Evolutionary conservation across 2,797 vertebrate species (phyloP).

Genomic region (Geotrypetes seraphini): DNA sequence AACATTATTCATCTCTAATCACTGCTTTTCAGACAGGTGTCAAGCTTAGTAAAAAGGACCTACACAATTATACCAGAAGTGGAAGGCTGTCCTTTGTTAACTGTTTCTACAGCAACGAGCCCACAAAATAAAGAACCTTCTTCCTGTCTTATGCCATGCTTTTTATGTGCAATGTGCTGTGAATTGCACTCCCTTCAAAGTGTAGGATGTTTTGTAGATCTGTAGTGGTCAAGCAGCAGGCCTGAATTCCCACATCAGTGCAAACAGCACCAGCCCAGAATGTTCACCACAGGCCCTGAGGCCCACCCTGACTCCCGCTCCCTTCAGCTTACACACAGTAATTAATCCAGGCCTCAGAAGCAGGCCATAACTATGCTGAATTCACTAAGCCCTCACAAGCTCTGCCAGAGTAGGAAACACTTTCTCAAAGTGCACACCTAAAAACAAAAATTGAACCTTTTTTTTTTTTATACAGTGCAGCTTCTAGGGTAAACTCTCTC

Average conservation of each 20-base stretch:
- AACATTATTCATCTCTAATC: conserved; percentile 51
- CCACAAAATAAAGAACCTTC: conserved; percentile 63
- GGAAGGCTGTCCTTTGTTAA: conserved; percentile 74
- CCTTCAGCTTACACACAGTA: conserved; percentile 40
- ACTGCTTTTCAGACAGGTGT: conserved; percentile 63
- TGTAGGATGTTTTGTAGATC: conserved; percentile 36
- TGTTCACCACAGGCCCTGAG: conserved; percentile 36
- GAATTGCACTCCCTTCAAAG: conserved; percentile 58
- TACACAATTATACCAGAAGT: conserved; percentile 72
- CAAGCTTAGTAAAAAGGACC: conserved; percentile 57
- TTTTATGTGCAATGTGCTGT: conserved; percentile 60
- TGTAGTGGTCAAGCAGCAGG: conserved; percentile 43
- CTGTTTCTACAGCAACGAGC: conserved; percentile 75
- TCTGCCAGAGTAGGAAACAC: conserved; percentile 8
- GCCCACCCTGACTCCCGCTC: conserved; percentile 36
- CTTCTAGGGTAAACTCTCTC: conserved; percentile 2
- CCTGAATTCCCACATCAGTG: conserved; percentile 49
- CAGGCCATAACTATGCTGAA: conserved; percentile 44
- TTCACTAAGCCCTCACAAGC: conserved; percentile 28
- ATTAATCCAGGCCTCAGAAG: conserved; percentile 47
- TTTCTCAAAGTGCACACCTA: too few species aligned
- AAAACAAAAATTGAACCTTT: too few species aligned
- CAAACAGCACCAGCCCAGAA: conserved; percentile 37
- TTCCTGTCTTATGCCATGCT: conserved; percentile 61
- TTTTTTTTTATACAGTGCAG: conserved; percentile 1